Evolutionary conservation across 23 tunicate species (phyloP).

Genomic region (Aplidium turbinatum): DNA sequence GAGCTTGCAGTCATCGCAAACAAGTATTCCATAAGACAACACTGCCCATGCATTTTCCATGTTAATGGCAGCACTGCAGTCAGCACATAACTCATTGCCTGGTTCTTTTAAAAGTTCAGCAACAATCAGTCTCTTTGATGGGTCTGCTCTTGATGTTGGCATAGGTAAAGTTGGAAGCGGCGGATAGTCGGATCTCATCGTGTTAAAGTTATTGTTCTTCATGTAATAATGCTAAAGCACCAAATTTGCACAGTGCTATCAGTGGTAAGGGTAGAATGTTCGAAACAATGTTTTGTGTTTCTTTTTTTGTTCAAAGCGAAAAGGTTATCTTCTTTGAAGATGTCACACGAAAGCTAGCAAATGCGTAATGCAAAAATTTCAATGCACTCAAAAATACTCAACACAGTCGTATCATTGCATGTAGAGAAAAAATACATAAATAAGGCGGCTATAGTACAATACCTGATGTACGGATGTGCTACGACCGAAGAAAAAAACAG

Average conservation of each 20-base stretch:
- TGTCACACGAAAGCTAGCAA: constrained; percentile 56
- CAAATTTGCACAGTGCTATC: constrained; percentile 65
- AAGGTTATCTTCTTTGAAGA: constrained; percentile 64
- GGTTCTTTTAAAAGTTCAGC: constrained; percentile 57
- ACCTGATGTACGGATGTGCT: constrained; percentile 57
- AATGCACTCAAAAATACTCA: constrained; percentile 74
- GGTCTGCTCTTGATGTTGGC: constrained; percentile 30
- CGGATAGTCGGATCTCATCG: constrained; percentile 64
- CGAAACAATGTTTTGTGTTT: constrained; percentile 17
- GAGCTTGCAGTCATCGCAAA: constrained; percentile 96
- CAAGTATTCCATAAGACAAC: constrained; percentile 82
- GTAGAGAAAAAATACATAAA: constrained; percentile 38
- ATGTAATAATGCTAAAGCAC: constrained; percentile 54
- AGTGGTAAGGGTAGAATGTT: constrained; percentile 43
- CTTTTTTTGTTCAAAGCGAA: constrained; percentile 48
- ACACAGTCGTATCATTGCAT: constrained; percentile 79
- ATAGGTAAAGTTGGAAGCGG: constrained; percentile 34
- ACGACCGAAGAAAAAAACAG: constrained; percentile 61
- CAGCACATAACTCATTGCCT: constrained; percentile 85
- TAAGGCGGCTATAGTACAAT: constrained; percentile 80
- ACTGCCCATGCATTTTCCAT: constrained; percentile 90
- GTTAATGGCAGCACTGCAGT: constrained; percentile 71
- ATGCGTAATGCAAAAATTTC: constrained; percentile 41
- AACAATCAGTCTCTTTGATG: constrained; percentile 30
- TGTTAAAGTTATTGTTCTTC: constrained; percentile 9